These are phyloP conservation scores for Malurus alboscapulatus DNA, from an alignment of 2,113 vertebrate species.

Conservation along the genomic window DNA sequence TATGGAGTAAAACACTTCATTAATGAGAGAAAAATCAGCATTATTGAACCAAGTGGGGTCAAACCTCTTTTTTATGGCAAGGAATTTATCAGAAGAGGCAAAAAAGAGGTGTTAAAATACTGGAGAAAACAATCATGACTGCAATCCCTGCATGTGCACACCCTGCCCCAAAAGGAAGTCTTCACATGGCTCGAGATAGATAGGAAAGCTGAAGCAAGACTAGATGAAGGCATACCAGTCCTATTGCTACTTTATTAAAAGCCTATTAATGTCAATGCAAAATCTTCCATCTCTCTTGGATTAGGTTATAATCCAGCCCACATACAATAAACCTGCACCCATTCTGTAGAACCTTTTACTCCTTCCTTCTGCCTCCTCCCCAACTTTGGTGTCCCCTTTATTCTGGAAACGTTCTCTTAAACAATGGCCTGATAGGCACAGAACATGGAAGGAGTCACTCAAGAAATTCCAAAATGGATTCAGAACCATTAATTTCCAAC, in stretches of 20 bases:
- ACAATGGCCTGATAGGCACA: not conserved
- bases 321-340: not conserved
- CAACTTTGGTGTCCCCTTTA: not conserved
- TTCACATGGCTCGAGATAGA: not conserved
- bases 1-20: not conserved
- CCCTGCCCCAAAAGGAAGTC: not conserved
- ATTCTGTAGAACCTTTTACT: not conserved
- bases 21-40: not conserved
- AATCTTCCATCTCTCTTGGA: not conserved
- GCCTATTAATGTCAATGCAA: not conserved
- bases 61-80: not conserved
- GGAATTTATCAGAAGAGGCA: not conserved
- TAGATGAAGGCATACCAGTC: not conserved
- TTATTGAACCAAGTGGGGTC: not conserved
- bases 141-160: not conserved
- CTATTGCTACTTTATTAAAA: not conserved
- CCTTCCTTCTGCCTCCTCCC: not conserved
- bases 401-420: not conserved
- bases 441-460: not conserved
- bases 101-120: not conserved
- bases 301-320: not conserved
- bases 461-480: not conserved
- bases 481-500: not conserved
- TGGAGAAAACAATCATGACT: not conserved
- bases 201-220: not conserved